These are phyloP conservation scores for Loripinus fragilis DNA, from an alignment of 2,888 invertebrate species.

Conservation along the genomic window DNA sequence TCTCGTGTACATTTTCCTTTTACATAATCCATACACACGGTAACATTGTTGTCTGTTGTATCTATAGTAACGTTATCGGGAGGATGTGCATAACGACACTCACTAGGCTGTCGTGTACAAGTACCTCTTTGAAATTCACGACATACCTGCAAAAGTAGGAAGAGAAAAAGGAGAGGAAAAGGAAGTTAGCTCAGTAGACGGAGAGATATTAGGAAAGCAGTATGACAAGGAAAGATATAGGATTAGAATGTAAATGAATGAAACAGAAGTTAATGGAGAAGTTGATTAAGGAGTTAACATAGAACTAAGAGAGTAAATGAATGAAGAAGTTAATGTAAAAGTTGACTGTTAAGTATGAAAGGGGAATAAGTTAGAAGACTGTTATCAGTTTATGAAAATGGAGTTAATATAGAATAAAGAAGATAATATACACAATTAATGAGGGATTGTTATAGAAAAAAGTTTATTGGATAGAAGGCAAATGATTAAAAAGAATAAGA, in stretches of 20 bases:
- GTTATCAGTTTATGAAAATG: neutral
- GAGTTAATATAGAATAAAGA: too few species aligned
- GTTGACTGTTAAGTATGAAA: neutral
- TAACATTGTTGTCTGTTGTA: constrained; percentile 97
- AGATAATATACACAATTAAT: neutral
- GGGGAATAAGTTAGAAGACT: neutral
- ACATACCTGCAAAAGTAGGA: constrained; percentile 86
- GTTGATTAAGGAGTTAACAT: too few species aligned
- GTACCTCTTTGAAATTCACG: constrained; percentile 99
- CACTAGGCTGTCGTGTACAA: constrained; percentile 98
- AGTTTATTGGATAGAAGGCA: too few species aligned
- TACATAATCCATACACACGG: constrained; percentile 99
- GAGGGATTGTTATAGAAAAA: too few species aligned
- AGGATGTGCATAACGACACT: constrained; percentile 99
- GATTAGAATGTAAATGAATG: neutral
- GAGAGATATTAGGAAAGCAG: neutral
- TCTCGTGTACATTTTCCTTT: constrained; percentile 94
- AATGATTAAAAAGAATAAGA: too few species aligned
- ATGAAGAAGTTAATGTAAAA: too few species aligned
- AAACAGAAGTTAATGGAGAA: neutral
- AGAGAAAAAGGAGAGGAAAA: constrained; percentile 42
- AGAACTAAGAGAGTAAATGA: too few species aligned
- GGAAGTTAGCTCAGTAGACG: constrained; percentile 10
- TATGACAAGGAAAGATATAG: neutral
- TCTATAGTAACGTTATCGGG: constrained; percentile 96